phyloP scores from a whole-genome alignment of 2,113 vertebrate species.

The Neogobius melanostomus region DNA sequence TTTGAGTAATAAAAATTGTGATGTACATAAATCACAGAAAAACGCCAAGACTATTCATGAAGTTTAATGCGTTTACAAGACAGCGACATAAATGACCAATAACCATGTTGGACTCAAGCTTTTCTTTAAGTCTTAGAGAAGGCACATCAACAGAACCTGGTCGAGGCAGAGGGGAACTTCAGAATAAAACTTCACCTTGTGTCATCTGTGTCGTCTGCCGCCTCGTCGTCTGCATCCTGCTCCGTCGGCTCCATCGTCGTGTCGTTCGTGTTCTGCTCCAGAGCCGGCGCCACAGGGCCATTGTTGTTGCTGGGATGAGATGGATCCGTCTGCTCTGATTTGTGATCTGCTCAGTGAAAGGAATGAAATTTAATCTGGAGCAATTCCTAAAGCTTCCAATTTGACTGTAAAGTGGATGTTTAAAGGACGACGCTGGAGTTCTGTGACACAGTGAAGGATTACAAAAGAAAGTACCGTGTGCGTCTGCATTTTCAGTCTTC shows the following conservation, averaged over 20 bases:
- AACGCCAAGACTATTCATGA: too few species aligned
- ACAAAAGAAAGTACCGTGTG: constrained; percentile 57
- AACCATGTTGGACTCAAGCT: too few species aligned
- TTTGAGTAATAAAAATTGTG: too few species aligned
- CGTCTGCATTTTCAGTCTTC: constrained; percentile 82
- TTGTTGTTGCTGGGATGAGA: constrained; percentile 65
- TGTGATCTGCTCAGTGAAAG: constrained; percentile 45
- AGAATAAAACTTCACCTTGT: constrained; percentile 69
- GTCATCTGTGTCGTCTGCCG: constrained; percentile 92
- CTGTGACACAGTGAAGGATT: not conserved
- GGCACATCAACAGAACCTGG: too few species aligned
- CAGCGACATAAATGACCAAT: too few species aligned
- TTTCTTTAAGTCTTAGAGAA: too few species aligned
- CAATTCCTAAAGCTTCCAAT: not conserved
- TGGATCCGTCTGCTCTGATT: constrained; percentile 35
- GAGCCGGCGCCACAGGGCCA: constrained; percentile 39
- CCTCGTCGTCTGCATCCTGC: constrained; percentile 92
- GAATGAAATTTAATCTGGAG: not conserved
- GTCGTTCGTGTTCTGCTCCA: constrained; percentile 44
- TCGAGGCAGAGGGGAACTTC: not conserved
- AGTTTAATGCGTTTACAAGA: too few species aligned
- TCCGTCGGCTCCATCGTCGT: constrained; percentile 77
- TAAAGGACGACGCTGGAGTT: not conserved
- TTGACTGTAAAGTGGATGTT: not conserved
- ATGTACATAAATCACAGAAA: too few species aligned